Evolutionary conservation across 2,888 invertebrate species (phyloP), one percentile per base, ranked within the genome.

Genomic region (Adelphocoris suturalis): DNA sequence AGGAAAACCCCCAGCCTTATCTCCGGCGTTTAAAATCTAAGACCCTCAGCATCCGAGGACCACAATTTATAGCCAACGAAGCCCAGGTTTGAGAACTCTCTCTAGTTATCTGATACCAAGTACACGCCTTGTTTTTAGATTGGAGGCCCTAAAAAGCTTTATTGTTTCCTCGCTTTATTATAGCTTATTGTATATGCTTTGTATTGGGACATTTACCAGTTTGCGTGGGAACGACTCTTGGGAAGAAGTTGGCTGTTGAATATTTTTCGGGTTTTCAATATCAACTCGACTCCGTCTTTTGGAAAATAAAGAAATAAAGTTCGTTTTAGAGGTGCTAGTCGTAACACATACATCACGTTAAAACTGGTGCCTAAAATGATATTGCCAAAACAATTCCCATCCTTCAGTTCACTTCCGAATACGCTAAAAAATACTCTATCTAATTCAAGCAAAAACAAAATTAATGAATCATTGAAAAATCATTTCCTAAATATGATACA

Each of bases 81-180:
- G 57, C 57, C 57, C 57, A 7, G 57, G 57, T n/a, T n/a, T 57
- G 57, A 57, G 57, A 57, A n/a, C 57, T 16, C 57, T 57, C 5
- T 57, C n/a, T 7, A 37, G 37, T 7, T 2, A 0, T 57, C 57
- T n/a, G 57, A 57, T 57, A 57, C 57, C 57, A n/a, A 57, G 37
- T 57, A 57, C n/a, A 57, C 57, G 57, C 57, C 57, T n/a, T 57
- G 14, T 57, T 57, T 57, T 57, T n/a, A 57, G 57, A 57, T 57
- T 57, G 16, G n/a, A n/a, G 57, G 57, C n/a, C 57, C 57, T 57
- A 57, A 57, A 57, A 57, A 57, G 57, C 57, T 57, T 57, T 57
- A 57, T 57, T 57, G 57, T 57, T 57, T n/a, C 52, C 14, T 52
- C 52, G 52, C 14, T 14, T 12, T 52, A 52, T 52, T 52, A 52